Conservation (phyloP, 1,140 invertebrate species). For the Pseudomyrmex gracilis region DNA sequence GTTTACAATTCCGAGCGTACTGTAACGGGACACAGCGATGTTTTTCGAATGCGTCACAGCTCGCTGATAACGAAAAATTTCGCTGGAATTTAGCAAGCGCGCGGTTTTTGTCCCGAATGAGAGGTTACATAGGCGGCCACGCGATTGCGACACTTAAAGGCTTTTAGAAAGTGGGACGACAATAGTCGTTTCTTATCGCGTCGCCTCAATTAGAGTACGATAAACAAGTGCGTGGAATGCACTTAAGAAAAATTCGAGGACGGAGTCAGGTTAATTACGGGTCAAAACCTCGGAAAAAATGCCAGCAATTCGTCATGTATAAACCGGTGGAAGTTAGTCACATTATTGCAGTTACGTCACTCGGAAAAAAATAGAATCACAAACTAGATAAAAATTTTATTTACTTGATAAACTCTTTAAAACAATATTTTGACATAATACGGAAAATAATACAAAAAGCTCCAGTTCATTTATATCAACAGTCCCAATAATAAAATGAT, state of each 20-base stretch:
- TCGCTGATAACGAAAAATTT: slow-evolving; percentile 10
- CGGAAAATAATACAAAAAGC: too few species aligned
- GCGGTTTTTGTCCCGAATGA: slow-evolving; percentile 1
- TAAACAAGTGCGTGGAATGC: slow-evolving; percentile 43
- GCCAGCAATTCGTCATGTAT: not conserved
- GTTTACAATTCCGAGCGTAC: not conserved
- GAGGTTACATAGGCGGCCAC: slow-evolving; percentile 21
- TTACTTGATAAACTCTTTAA: too few species aligned
- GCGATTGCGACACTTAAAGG: slow-evolving; percentile 21
- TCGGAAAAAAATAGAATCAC: not conserved
- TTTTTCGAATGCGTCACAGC: not conserved
- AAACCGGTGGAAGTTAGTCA: slow-evolving; percentile 13
- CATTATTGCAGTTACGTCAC: not conserved
- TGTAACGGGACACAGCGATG: not conserved
- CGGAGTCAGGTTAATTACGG: slow-evolving; percentile 15
- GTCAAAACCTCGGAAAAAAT: not conserved
- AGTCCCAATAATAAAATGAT: too few species aligned
- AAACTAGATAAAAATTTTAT: too few species aligned
- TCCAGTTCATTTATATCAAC: too few species aligned
- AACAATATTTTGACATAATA: too few species aligned
- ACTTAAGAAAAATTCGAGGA: slow-evolving; percentile 15
- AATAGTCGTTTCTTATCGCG: slow-evolving; percentile 26
- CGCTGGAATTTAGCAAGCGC: not conserved
- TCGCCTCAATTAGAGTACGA: slow-evolving; percentile 12
- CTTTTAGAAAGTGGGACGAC: slow-evolving; percentile 31